Conservation (phyloP, 2,797 vertebrate species). For the Paedocypris micromegethes region DNA sequence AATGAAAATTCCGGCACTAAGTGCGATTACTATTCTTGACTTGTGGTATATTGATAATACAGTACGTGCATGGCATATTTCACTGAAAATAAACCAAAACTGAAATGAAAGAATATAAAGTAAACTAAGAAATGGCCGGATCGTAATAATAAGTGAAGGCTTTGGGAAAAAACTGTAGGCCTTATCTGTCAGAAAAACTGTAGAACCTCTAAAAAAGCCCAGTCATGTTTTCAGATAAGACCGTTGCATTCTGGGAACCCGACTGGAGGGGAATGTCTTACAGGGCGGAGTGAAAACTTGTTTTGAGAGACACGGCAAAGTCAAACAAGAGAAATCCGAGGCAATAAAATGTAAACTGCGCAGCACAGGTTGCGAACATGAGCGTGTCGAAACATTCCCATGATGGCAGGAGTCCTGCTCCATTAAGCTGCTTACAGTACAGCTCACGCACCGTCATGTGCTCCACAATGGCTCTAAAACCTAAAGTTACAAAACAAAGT, state of each 20-base stretch:
- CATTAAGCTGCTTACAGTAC: constrained; percentile 22
- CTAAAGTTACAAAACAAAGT: not conserved
- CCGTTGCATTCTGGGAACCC: constrained; percentile 11
- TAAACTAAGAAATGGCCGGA: too few species aligned
- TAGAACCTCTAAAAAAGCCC: not conserved
- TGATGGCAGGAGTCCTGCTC: constrained; percentile 1
- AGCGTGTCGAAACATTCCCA: constrained; percentile 6
- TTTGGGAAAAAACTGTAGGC: not conserved
- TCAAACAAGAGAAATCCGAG: not conserved
- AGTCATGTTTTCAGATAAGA: constrained; percentile 13
- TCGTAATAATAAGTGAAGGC: not conserved
- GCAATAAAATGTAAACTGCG: constrained; percentile 7
- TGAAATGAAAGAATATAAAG: too few species aligned
- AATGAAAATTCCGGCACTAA: too few species aligned
- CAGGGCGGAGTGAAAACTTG: constrained; percentile 10
- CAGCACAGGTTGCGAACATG: not conserved
- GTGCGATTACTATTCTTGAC: too few species aligned
- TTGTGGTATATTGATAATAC: too few species aligned
- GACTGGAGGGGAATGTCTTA: not conserved
- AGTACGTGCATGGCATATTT: too few species aligned
- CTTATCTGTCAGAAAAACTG: constrained; percentile 18
- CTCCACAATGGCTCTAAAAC: too few species aligned
- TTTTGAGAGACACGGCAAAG: not conserved
- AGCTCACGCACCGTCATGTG: not conserved
- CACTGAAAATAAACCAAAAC: too few species aligned